Evolutionary conservation across 1,140 invertebrate genomes (phyloP).

Genomic region (Antheraea mylitta): DNA sequence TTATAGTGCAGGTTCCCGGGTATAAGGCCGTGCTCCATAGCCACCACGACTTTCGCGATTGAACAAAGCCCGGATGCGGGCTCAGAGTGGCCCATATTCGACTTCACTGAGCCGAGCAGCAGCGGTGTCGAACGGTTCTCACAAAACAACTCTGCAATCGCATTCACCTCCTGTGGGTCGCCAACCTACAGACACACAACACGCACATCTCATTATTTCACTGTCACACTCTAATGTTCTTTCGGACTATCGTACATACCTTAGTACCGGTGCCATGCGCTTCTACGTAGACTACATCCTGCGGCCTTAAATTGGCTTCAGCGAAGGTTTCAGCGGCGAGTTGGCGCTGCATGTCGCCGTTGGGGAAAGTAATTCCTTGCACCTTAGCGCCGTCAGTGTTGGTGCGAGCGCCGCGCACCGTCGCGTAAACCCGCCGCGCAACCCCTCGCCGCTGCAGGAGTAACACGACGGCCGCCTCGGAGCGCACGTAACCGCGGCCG

Average conservation of each 20-base stretch:
- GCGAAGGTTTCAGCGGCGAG: constrained; percentile 92
- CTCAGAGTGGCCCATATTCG: constrained; percentile 98
- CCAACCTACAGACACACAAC: constrained; percentile 79
- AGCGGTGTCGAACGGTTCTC: constrained; percentile 86
- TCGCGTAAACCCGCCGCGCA: constrained; percentile 91
- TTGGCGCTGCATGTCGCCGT: constrained; percentile 90
- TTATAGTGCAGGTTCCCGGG: constrained; percentile 95
- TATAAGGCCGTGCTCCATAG: constrained; percentile 93
- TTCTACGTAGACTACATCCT: constrained; percentile 92
- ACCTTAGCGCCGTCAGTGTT: constrained; percentile 95
- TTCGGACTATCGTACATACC: too few relatives aligned
- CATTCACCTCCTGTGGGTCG: constrained; percentile 97
- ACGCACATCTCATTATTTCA: constrained; percentile 71
- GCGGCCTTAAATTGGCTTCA: constrained; percentile 90
- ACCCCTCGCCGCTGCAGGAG: constrained; percentile 88
- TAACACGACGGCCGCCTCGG: constrained; percentile 91
- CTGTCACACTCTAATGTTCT: too few relatives aligned
- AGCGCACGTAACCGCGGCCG: constrained; percentile 95
- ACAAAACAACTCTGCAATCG: constrained; percentile 95
- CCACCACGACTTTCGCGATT: constrained; percentile 93
- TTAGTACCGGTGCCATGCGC: constrained; percentile 97
- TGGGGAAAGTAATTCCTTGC: constrained; percentile 95
- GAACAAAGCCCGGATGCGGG: constrained; percentile 95
- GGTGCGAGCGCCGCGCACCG: constrained; percentile 90
- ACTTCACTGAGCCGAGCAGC: constrained; percentile 96